A percentile compares a stretch with the other conserved stretches of the same genome.
Evolutionary conservation across 2,113 vertebrate species (phyloP).

Genomic region (Plectropomus leopardus): DNA sequence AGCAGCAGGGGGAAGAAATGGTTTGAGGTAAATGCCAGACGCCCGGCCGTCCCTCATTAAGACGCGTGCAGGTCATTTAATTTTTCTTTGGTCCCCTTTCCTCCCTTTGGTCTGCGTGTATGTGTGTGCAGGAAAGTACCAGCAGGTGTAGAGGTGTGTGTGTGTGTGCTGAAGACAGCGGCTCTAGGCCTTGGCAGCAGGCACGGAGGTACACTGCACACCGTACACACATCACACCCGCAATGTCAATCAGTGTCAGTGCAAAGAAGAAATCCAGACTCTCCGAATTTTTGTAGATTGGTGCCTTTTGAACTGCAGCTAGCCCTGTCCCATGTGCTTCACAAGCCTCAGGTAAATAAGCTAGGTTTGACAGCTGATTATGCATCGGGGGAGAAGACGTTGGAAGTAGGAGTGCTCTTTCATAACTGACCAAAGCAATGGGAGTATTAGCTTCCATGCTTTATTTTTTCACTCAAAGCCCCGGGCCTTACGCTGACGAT

Average conservation of each 20-base stretch:
- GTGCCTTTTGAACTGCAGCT: conserved; percentile 69
- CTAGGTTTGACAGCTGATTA: conserved; percentile 77
- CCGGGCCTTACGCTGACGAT: conserved; percentile 18
- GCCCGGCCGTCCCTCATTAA: conserved; percentile 78
- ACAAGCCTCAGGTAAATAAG: conserved; percentile 69
- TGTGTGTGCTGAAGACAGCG: conserved; percentile 30
- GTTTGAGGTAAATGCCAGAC: conserved; percentile 79
- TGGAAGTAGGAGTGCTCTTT: conserved; percentile 65
- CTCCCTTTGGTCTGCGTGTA: conserved; percentile 61
- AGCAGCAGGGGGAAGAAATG: conserved; percentile 64
- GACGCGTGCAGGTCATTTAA: conserved; percentile 78
- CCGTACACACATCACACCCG: conserved; percentile 56
- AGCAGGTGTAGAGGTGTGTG: conserved; percentile 73
- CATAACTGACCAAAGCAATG: conserved; percentile 68
- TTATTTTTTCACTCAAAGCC: conserved; percentile 55
- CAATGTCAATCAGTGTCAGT: conserved; percentile 76
- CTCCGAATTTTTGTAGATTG: conserved; percentile 52
- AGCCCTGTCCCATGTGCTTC: conserved; percentile 62
- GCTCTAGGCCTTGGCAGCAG: conserved; percentile 49
- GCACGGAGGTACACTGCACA: conserved; percentile 29
- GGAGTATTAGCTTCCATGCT: conserved; percentile 74
- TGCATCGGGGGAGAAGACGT: conserved; percentile 61
- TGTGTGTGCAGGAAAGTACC: conserved; percentile 44
- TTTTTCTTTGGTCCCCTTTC: conserved; percentile 68
- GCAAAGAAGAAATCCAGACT: conserved; percentile 78